These are phyloP conservation scores for Ceratina australensis DNA, from an alignment of 1,140 invertebrate genomes.

Conservation along the genomic window DNA sequence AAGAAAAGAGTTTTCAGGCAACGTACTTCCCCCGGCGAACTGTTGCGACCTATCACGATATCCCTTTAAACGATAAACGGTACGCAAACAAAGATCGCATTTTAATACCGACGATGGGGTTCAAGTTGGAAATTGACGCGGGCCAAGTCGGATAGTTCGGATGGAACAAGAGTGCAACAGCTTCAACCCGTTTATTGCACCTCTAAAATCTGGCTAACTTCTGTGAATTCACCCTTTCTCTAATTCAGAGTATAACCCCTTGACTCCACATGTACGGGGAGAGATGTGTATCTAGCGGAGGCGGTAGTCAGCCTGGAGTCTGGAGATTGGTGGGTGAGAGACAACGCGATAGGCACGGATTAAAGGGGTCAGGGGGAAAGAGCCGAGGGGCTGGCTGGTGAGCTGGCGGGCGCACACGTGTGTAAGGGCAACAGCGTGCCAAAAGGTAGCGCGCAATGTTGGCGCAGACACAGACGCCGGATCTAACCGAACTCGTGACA, in stretches of 20 bases:
- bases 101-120: not conserved
- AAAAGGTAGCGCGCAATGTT: slow-evolving; percentile 35
- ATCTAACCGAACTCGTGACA: slow-evolving; percentile 39
- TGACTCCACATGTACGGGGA: slow-evolving; percentile 41
- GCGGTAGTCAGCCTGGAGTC: slow-evolving; percentile 11
- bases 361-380: slow-evolving; percentile 10
- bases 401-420: slow-evolving; percentile 1
- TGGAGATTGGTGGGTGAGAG: not conserved
- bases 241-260: slow-evolving; percentile 25
- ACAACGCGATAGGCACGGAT: slow-evolving; percentile 28
- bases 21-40: no score
- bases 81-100: no score
- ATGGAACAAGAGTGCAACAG: not conserved
- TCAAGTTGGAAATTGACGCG: no score
- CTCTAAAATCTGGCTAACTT: slow-evolving; percentile 27
- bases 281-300: slow-evolving; percentile 46
- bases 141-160: not conserved
- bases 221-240: slow-evolving; percentile 7
- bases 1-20: no score
- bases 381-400: not conserved
- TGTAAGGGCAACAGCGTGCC: slow-evolving; percentile 36
- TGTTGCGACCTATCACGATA: no score
- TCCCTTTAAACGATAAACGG: no score
- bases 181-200: not conserved
- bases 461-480: slow-evolving; percentile 30